Evolutionary conservation across 2,113 vertebrate species (phyloP), one percentile per base, ranked within the genome.

Genomic region (Hippoglossus stenolepis): DNA sequence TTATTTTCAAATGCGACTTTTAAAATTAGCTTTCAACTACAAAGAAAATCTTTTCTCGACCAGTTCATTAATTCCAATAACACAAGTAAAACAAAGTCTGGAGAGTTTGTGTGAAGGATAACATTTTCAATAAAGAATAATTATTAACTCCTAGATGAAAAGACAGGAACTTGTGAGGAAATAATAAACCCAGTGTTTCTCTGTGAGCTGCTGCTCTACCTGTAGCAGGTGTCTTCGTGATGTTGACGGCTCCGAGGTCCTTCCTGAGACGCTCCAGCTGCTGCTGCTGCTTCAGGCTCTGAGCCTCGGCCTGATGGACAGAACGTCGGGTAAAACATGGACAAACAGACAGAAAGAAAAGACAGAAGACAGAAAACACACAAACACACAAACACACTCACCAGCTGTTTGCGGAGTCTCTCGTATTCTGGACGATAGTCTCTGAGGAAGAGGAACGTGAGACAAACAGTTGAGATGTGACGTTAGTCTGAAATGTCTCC

Each of bases 371-470:
- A 40, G 31, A 43, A 24, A 45, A 23, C 12, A 43, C 5, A 43
- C 8, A 23, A 45, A 23, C 12, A 43, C 5, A 40, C 8, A 24
- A 9, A 72, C 47, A 49, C 15, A 70, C 95, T 95, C 89, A 98
- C 98, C 92, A 98, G 83, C 57, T 96, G 92, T 83, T 86, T 94
- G 59, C 92, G 96, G 66, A 99, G 94, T 24, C 96, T 90, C 49
- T 98, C 96, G 4, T 99, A 98, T 65, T 99, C 97, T 0, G 98
- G 97, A 5, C 96, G 96, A 79, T 99, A 99, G 2, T 99, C 97
- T 65, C 98, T 99, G 86, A 35, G 66, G 56, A 68, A 59, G 26
- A 4, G 68, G 15, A 7, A 26, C 23, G 4, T 5, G 26, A 58
- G 21, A 26, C 56, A 12, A 17, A 24, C 56, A 58, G 17, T 18